Conservation (phyloP, 2,888 invertebrate species). For the Urechis unicinctus region DNA sequence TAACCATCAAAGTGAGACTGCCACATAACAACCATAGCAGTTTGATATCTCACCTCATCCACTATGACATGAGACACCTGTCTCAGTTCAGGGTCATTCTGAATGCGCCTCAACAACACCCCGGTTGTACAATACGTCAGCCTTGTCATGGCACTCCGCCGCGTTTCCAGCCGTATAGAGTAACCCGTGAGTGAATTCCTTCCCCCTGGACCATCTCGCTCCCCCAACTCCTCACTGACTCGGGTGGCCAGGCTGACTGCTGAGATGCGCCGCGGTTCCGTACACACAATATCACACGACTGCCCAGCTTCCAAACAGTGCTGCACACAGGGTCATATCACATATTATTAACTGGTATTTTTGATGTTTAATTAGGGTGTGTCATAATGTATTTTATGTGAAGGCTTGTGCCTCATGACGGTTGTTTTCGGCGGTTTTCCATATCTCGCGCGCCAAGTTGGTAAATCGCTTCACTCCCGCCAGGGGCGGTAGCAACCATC, state of each 20-base stretch:
- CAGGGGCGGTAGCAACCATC: no score
- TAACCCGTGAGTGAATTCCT: conserved; percentile 21
- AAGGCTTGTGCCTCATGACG: no score
- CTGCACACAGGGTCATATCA: no score
- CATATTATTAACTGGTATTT: no score
- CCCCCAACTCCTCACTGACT: conserved; percentile 44
- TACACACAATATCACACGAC: conserved; percentile 36
- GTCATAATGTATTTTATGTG: no score
- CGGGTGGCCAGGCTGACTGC: conserved; percentile 39
- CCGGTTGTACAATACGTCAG: conserved; percentile 80
- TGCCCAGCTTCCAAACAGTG: no score
- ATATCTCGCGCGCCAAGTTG: no score
- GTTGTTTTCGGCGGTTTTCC: no score
- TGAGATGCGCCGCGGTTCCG: conserved; percentile 44
- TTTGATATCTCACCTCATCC: conserved; percentile 49
- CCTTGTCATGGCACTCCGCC: conserved; percentile 29
- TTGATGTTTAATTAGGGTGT: no score
- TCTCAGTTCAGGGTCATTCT: conserved; percentile 56
- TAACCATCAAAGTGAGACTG: no score
- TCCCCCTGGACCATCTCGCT: conserved; percentile 25
- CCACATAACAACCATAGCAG: no score
- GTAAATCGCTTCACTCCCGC: no score
- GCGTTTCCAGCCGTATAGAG: conserved; percentile 33
- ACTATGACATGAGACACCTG: conserved; percentile 40
- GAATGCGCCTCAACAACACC: conserved; percentile 72